Base-by-base conservation (phyloP, 2,113 vertebrate species). In the Eublepharis macularius region DNA sequence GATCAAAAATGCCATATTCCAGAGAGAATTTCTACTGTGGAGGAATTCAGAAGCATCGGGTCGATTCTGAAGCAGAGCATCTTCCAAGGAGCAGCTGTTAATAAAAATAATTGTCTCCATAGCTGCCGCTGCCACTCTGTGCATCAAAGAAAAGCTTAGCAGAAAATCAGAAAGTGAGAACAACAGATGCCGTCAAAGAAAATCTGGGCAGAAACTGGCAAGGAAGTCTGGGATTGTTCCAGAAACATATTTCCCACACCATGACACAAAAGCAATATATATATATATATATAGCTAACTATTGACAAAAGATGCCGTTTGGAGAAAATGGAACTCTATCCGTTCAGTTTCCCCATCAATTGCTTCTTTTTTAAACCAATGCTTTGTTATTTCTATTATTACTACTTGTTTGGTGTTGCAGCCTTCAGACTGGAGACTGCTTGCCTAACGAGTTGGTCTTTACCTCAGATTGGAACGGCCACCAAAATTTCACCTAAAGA, bases 61-160 rank as follows among this genome's bases (percentile, higher is more conserved):
- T 29, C 68, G 43, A 49, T 63, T 57, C 70, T 36, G 36, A 51
- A 86, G 14, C 1, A 49, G 83, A 81, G 65, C 51, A 41, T 78
- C 86, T 92, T 87, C 87, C 77, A 88, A 66, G 72, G 76, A 68
- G 6, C 47, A 57, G 80, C 91, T 92, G 90, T 86, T 77, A 85
- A 90, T 90, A 76, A 88, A 94, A 90, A 86, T 82, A 14, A 81
- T 32, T 78, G 93, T 69, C 85, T 69, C 32, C 80, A 78, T 57
- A 78, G 39, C 65, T 70, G 60, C 69, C 34, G 78, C 80, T 80
- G 88, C 54, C 75, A 81, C 68, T 80, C 2, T 72, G 84, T 70
- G 91, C 79, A 93, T 93, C 91, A 94, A 93, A 94, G 91, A 9
- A 4, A 88, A 89, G 72, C 85, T 86, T 26, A 41, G 87, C 80